Percentiles rank a stretch among this genome's conserved stretches.
These are phyloP conservation scores for Ophthalmolycus amberensis DNA, from an alignment of 2,113 vertebrate species.

Conservation along the genomic window DNA sequence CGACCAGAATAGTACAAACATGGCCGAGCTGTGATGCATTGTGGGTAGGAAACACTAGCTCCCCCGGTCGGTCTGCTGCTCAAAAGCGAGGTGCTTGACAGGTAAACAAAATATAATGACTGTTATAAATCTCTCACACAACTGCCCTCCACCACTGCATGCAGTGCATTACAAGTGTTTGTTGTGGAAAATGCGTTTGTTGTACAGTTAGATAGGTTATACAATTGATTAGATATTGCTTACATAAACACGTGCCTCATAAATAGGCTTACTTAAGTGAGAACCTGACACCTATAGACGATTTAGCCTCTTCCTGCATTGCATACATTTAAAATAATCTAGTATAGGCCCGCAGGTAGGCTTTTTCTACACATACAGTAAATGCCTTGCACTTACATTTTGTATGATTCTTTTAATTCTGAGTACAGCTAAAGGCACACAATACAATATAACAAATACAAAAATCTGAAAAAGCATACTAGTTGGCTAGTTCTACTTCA, in stretches of 20 bases:
- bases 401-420: background rate
- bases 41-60: constrained; percentile 61
- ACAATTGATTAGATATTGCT: background rate
- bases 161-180: background rate
- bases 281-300: background rate
- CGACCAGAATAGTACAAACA: constrained; percentile 55
- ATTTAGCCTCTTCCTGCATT: background rate
- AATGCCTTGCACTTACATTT: background rate
- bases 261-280: background rate
- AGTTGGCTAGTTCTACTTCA: background rate
- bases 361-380: background rate
- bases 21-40: constrained; percentile 69
- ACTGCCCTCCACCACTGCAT: background rate
- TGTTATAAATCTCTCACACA: background rate
- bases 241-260: background rate
- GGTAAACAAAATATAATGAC: constrained; percentile 3
- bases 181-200: background rate
- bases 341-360: too few species aligned
- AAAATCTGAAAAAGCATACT: background rate
- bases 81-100: background rate
- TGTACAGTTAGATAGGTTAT: background rate
- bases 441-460: background rate
- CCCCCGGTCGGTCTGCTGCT: constrained; percentile 10
- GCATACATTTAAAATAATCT: background rate
- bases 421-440: background rate